Base-by-base conservation (phyloP, 92 coral and sea anemone species). In the Phenganax marumi region DNA sequence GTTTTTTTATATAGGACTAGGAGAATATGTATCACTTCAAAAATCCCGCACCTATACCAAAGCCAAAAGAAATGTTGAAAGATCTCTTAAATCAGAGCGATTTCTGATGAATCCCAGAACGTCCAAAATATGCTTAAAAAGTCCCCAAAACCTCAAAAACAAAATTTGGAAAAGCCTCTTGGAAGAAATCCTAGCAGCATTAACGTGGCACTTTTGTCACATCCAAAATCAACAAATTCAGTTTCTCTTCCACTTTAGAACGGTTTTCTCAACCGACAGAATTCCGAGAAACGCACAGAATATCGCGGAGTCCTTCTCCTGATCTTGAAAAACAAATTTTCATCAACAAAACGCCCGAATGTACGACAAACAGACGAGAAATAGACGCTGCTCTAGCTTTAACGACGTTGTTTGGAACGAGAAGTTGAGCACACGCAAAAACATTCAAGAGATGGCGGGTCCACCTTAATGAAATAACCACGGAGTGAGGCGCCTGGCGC, bases 321-420 rank as follows among this genome's bases (percentile, higher is more conserved):
- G 26, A n/a, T 24, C 50, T 49, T 2, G 50, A 66, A 33, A 33
- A 66, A 14, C 26, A 66, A 66, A 25, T 22, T 66, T 66, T 25
- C 17, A 66, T 25, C 17, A 49, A 66, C 4, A 33, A 66, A 0
- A 66, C 72, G 25, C 48, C 11, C 26, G 72, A 66, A 9, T 10
- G 52, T 11, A 76, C 81, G 48, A 76, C 81, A 62, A 76, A 76
- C 52, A 33, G 43, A 33, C 47, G 81, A 55, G 81, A 76, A 56
- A 76, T 76, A 50, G 81, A 76, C 81, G 81, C 81, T 2, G 81
- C 81, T 18, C 39, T 76, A 50, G 81, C 81, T 1, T 51, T 76
- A 19, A 76, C 81, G 50, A 76, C 81, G 43, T 22, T 76, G 62
- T 76, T 76, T 76, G 72, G 72, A 47, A 54, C 81, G 12, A 54